Evolutionary conservation across 2,113 vertebrate species (phyloP).

Genomic region (Monarcha castaneiventris): DNA sequence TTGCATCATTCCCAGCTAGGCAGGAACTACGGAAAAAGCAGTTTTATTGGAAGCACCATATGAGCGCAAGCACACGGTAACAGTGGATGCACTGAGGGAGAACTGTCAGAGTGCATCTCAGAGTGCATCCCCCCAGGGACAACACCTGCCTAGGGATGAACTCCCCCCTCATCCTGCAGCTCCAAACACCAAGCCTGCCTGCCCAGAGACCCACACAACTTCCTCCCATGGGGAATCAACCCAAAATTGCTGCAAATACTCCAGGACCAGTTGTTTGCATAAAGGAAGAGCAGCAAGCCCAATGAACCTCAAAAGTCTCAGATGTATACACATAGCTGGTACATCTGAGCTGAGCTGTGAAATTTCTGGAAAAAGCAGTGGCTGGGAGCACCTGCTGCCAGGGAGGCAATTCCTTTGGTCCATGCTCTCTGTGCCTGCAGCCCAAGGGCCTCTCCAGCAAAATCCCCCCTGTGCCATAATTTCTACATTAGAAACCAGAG

Average conservation of each 20-base stretch:
- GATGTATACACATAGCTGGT: background rate
- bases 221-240: background rate
- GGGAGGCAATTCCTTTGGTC: background rate
- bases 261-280: background rate
- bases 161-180: fast-evolving
- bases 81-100: too few species aligned
- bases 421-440: background rate
- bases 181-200: background rate
- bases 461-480: background rate
- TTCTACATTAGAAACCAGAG: background rate
- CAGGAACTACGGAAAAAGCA: background rate
- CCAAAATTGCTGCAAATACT: background rate
- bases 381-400: background rate
- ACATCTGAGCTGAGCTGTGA: background rate
- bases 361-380: background rate
- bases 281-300: background rate
- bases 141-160: background rate
- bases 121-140: background rate
- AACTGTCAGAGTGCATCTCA: background rate
- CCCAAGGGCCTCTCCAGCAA: background rate
- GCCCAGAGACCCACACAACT: background rate
- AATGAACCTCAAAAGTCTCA: background rate
- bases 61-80: fast-evolving
- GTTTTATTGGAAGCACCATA: background rate
- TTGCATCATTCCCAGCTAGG: background rate